Base-by-base conservation (phyloP, 2,113 vertebrate genomes). In the Sciurus niger region DNA sequence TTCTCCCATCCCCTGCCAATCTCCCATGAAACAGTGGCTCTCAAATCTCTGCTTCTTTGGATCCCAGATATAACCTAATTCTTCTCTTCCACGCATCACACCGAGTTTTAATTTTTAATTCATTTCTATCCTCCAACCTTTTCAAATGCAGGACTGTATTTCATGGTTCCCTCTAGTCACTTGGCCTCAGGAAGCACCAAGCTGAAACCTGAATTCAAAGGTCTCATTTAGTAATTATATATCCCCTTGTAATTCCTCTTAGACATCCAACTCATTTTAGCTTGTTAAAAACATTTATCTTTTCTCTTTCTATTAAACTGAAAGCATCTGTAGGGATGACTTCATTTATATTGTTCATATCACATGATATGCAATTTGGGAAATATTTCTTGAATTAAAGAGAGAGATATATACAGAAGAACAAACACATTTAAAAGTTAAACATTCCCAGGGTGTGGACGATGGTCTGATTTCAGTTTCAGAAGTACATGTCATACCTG, bases 321-420 rank as follows among this genome's bases (percentile, higher is more conserved):
- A 60, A 93, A 67, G n/a, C 63, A 85, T n/a, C 68, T 90, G 17
- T 40, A 46, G 40, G 43, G 84, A 65, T 78, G 65, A 74, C 32
- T 78, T 79, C 20, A 51, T 78, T 63, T 78, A 63, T 18, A 34
- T 22, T 80, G n/a, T 10, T 48, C n/a, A 13, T 5, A 43, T 30
- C 20, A 82, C 68, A 28, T 40, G 17, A 43, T 72, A 76, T 43
- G 12, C 14, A 48, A 72, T 51, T 18, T 70, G 32, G 18, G 86
- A 83, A 93, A 60, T 83, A 18, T 68, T 95, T 76, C n/a, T 1
- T 92, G 46, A 84, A 22, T 73, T 16, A 88, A 94, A 73, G 34
- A 92, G 78, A 78, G 37, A 73, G 74, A 13, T 43, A 40, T 9
- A 32, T 8, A 34, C 2, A 82, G n/a, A 79, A 78, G 67, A n/a